These are phyloP conservation scores for Andrena haemorrhoa DNA, from an alignment of 2,888 invertebrate genomes.

Conservation along the genomic window DNA sequence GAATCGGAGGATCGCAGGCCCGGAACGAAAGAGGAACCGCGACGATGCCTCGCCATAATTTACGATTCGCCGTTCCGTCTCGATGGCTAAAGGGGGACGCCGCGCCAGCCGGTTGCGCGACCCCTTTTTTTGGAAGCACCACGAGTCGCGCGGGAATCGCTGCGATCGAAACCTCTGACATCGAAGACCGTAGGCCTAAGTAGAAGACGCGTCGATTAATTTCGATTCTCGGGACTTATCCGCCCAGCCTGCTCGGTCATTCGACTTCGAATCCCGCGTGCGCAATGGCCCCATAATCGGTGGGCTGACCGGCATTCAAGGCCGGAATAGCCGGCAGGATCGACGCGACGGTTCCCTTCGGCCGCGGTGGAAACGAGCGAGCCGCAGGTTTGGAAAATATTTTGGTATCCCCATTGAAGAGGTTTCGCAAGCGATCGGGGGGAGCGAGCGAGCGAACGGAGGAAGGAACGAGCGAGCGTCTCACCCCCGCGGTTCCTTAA, in stretches of 20 bases:
- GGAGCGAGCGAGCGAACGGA: neutral
- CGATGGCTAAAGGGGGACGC: conserved; percentile 33
- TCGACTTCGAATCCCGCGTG: neutral
- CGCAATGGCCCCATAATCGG: neutral
- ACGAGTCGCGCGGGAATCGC: too few species aligned
- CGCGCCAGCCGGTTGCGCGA: neutral
- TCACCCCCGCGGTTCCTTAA: conserved; percentile 19
- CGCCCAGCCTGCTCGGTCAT: neutral
- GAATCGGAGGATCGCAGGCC: conserved; percentile 74
- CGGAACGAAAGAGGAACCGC: conserved; percentile 77
- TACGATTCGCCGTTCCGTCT: conserved; percentile 71
- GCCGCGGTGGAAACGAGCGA: conserved; percentile 6
- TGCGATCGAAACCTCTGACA: neutral
- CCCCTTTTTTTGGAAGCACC: neutral
- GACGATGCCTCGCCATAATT: conserved; percentile 74
- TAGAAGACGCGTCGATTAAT: neutral
- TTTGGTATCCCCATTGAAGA: conserved; percentile 56
- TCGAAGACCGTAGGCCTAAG: neutral
- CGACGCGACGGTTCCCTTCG: neutral
- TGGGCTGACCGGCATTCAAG: neutral
- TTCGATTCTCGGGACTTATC: neutral
- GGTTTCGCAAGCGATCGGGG: conserved; percentile 53
- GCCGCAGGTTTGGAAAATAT: conserved; percentile 59
- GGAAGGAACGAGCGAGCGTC: neutral
- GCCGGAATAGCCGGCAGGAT: neutral